Percentiles rank a stretch among this genome's conserved stretches.
Conservation (phyloP, 2,888 invertebrate species). For the Hemistola chrysoprasaria region DNA sequence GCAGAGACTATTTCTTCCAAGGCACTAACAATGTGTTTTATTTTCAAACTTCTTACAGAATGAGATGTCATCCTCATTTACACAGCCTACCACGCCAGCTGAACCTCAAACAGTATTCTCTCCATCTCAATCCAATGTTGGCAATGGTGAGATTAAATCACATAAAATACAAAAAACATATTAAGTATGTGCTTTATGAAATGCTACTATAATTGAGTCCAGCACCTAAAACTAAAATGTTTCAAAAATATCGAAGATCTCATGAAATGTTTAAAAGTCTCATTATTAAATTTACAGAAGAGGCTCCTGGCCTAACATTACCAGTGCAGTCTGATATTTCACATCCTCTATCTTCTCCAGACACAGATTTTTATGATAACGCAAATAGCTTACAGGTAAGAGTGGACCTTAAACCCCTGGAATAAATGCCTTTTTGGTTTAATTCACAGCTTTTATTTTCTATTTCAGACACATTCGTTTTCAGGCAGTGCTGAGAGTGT, state of each 20-base stretch:
- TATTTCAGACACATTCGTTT: slow-evolving; percentile 71
- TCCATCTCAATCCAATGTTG: slow-evolving; percentile 36
- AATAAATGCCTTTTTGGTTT: background rate
- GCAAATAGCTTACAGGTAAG: slow-evolving; percentile 78
- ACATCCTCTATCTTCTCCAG: slow-evolving; percentile 90
- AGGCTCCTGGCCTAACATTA: slow-evolving; percentile 37
- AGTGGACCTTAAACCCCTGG: background rate
- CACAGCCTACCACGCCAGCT: slow-evolving; percentile 47
- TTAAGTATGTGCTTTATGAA: no score
- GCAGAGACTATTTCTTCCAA: no score
- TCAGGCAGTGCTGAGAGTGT: slow-evolving; percentile 83
- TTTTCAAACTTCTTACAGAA: no score
- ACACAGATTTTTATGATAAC: slow-evolving; percentile 80
- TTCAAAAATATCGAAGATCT: no score
- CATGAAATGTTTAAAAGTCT: no score
- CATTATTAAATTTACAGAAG: no score
- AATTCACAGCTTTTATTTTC: background rate
- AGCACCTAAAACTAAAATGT: no score
- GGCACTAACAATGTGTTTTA: no score
- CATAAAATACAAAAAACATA: background rate
- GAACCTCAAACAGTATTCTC: slow-evolving; percentile 49
- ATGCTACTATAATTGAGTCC: no score
- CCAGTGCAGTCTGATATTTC: slow-evolving; percentile 57
- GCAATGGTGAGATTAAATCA: slow-evolving; percentile 27
- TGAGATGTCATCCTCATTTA: slow-evolving; percentile 51